phyloP scores from a whole-genome alignment of 2,888 invertebrate species.

The Rhingia campestris region DNA sequence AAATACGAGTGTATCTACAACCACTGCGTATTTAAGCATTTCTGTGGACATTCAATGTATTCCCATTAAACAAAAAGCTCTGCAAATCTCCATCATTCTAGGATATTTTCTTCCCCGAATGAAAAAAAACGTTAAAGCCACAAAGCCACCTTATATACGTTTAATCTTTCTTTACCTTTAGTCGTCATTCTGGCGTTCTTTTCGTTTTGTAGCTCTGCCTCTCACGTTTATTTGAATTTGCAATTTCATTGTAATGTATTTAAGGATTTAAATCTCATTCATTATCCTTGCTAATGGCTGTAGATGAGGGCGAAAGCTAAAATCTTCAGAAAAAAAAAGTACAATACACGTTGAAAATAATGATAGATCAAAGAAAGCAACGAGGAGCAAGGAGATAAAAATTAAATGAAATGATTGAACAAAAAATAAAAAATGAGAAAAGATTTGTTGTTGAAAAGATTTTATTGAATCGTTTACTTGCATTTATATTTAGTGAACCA shows the following conservation, averaged over 20 bases:
- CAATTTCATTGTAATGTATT: constrained; percentile 54
- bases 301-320: constrained; percentile 20
- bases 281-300: constrained; percentile 55
- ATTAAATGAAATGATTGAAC: not conserved
- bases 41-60: constrained; percentile 11
- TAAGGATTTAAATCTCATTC: constrained; percentile 54
- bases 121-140: constrained; percentile 7
- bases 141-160: constrained; percentile 9
- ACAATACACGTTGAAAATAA: not conserved
- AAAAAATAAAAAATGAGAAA: constrained; percentile 4
- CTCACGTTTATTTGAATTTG: constrained; percentile 40
- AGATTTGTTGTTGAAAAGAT: not conserved
- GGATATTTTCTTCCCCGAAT: constrained; percentile 3
- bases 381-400: constrained; percentile 5
- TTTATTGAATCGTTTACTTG: constrained; percentile 21
- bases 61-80: constrained; percentile 20
- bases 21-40: not conserved
- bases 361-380: constrained; percentile 4
- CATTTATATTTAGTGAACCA: constrained; percentile 12
- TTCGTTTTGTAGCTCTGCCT: constrained; percentile 4
- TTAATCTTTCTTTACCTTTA: constrained; percentile 26
- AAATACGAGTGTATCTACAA: not conserved
- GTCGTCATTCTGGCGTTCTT: constrained; percentile 16
- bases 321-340: constrained; percentile 4
- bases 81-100: constrained; percentile 21